Evolutionary conservation across 2,888 invertebrate species (phyloP).

Genomic region (Drosophila diplacantha): DNA sequence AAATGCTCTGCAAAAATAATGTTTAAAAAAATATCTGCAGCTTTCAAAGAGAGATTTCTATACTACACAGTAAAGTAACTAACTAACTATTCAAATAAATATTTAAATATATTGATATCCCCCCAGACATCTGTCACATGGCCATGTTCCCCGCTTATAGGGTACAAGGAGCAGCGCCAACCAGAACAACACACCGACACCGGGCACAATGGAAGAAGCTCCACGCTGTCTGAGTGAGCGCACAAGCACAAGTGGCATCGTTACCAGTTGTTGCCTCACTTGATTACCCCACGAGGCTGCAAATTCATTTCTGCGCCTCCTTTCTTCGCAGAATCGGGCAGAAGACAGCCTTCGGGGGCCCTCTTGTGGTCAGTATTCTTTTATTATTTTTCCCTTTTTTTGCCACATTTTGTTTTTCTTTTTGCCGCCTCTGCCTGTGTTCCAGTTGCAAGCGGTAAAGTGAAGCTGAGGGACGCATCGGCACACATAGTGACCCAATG

Average conservation of each 20-base stretch:
- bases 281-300: conserved; percentile 71
- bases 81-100: not conserved
- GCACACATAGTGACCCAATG: conserved; percentile 60
- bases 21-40: not conserved
- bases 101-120: not conserved
- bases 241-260: conserved; percentile 49
- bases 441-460: conserved; percentile 69
- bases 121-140: not conserved
- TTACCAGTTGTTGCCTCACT: conserved; percentile 49
- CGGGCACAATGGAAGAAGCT: conserved; percentile 56
- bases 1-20: conserved; percentile 13
- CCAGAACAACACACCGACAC: conserved; percentile 10
- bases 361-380: conserved; percentile 26
- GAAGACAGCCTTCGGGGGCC: conserved; percentile 38
- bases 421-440: conserved; percentile 30
- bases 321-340: conserved; percentile 33
- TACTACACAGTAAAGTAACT: fast-evolving
- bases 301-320: conserved; percentile 72
- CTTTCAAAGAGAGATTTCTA: not conserved
- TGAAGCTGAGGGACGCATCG: conserved; percentile 55
- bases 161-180: conserved; percentile 36
- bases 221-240: conserved; percentile 65
- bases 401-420: conserved; percentile 12
- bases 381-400: conserved; percentile 5
- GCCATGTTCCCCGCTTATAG: conserved; percentile 25